Evolutionary conservation across 2,113 vertebrate genomes (phyloP).

Genomic region (Harpagus bidentatus): DNA sequence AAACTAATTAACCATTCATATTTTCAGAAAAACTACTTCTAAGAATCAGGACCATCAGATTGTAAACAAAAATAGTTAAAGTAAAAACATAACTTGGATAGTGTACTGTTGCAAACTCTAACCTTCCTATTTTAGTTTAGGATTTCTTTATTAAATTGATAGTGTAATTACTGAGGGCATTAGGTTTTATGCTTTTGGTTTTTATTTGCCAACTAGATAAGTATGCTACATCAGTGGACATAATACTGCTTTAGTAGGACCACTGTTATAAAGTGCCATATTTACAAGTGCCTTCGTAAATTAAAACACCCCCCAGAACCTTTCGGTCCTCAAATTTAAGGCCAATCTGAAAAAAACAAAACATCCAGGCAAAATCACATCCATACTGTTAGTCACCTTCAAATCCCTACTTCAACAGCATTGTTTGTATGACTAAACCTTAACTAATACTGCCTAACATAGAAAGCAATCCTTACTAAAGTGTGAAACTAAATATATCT

Average conservation of each 20-base stretch:
- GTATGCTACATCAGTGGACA: not conserved
- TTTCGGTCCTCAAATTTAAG: not conserved
- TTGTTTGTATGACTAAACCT: not conserved
- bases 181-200: not conserved
- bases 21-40: not conserved
- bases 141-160: not conserved
- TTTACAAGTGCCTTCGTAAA: not conserved
- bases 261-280: not conserved
- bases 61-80: not conserved
- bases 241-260: not conserved
- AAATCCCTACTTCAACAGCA: not conserved
- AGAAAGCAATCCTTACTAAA: not conserved
- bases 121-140: not conserved
- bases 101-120: not conserved
- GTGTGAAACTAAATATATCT: not conserved
- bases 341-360: not conserved
- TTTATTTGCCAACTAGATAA: not conserved
- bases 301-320: not conserved
- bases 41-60: not conserved
- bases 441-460: not conserved
- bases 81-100: not conserved
- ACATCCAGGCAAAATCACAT: not conserved
- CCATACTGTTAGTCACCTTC: rapidly evolving
- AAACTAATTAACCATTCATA: not conserved
- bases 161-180: not conserved